Conservation (phyloP, 2,888 invertebrate species). For the Epinotia ramella region DNA sequence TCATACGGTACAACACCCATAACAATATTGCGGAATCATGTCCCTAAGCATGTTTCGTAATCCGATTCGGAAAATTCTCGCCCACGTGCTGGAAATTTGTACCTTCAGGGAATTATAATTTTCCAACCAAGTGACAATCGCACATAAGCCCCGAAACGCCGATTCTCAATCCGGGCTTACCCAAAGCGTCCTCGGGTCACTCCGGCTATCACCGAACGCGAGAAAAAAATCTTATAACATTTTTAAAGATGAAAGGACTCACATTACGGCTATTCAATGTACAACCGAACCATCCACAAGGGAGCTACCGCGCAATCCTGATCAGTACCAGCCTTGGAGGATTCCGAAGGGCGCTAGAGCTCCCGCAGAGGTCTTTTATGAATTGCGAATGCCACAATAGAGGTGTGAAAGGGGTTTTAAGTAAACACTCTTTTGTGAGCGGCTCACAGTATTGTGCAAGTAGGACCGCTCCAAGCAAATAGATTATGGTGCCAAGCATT, state of each 20-base stretch:
- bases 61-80: constrained; percentile 16
- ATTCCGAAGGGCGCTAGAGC: constrained; percentile 28
- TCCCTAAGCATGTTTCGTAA: constrained; percentile 10
- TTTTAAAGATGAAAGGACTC: constrained; percentile 45
- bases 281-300: constrained; percentile 26
- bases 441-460: constrained; percentile 71
- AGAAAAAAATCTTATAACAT: constrained; percentile 44
- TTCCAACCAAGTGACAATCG: constrained; percentile 39
- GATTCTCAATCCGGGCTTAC: constrained; percentile 31
- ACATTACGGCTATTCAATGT: constrained; percentile 46
- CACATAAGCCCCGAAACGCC: constrained; percentile 27
- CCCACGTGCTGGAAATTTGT: constrained; percentile 4
- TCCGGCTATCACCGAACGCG: constrained; percentile 34
- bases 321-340: constrained; percentile 9
- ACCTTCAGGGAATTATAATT: constrained; percentile 36
- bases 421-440: constrained; percentile 81
- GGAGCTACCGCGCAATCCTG: constrained; percentile 31
- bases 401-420: constrained; percentile 83
- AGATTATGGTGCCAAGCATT: constrained; percentile 75
- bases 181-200: constrained; percentile 37
- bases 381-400: constrained; percentile 71
- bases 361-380: constrained; percentile 54
- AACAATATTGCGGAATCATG: constrained; percentile 23
- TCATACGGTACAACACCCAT: constrained; percentile 12
- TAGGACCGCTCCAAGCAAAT: constrained; percentile 69